Evolutionary conservation across 2,113 vertebrate genomes (phyloP).

Genomic region (Petromus typicus): DNA sequence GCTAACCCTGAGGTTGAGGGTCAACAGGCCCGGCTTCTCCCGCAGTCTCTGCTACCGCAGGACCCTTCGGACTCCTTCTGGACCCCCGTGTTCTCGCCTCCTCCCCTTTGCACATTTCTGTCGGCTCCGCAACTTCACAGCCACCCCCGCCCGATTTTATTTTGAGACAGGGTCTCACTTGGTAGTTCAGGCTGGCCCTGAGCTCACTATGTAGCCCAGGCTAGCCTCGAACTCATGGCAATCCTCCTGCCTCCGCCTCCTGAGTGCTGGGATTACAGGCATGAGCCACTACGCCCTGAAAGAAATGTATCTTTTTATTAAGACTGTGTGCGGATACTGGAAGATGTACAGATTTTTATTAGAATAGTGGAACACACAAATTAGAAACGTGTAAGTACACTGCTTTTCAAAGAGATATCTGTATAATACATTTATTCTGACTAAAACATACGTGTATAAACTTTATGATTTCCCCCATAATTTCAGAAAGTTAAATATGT

Average conservation of each 20-base stretch:
- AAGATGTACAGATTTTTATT: conserved; percentile 87
- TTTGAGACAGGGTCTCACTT: too few relatives aligned
- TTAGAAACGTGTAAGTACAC: conserved; percentile 81
- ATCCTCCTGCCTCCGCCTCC: too few relatives aligned
- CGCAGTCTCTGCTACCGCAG: neutral
- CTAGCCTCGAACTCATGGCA: too few relatives aligned
- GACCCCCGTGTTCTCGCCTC: neutral
- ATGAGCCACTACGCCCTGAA: too few relatives aligned
- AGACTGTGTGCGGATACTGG: conserved; percentile 84
- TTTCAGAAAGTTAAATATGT: conserved; percentile 82
- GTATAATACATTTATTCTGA: conserved; percentile 83
- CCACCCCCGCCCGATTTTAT: conserved; percentile 81
- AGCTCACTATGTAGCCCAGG: too few relatives aligned
- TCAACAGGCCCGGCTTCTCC: neutral
- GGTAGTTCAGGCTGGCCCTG: too few relatives aligned
- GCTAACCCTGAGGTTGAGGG: neutral
- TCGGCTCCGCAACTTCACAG: conserved; percentile 86
- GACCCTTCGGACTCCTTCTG: too few relatives aligned
- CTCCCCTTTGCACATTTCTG: neutral
- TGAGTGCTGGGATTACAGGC: too few relatives aligned
- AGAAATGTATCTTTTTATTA: conserved; percentile 79
- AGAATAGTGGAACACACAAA: conserved; percentile 83
- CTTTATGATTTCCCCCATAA: conserved; percentile 86
- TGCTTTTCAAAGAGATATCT: conserved; percentile 85
- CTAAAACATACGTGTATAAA: conserved; percentile 83